Conservation (phyloP, 2,797 vertebrate species). For the Telmatherina bonti region DNA sequence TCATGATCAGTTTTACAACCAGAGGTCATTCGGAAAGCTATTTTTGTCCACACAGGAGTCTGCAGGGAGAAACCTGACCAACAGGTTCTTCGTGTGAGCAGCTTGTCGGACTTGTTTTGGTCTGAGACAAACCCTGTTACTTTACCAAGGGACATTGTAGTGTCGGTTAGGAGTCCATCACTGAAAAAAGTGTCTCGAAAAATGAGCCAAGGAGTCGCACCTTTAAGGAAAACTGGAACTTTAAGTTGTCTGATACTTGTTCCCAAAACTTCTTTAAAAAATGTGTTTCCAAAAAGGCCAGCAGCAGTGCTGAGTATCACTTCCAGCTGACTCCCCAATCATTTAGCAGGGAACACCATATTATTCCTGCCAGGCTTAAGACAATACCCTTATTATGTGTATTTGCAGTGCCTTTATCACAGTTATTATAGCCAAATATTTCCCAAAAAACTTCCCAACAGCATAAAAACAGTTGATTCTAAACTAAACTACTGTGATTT, state of each 20-base stretch:
- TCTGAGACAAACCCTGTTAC: constrained; percentile 29
- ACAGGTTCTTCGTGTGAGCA: constrained; percentile 45
- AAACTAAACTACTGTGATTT: not conserved
- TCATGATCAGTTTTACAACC: not conserved
- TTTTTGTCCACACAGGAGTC: constrained; percentile 29
- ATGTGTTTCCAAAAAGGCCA: not conserved
- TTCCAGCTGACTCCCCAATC: constrained; percentile 24
- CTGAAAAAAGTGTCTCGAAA: not conserved
- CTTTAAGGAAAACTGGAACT: not conserved
- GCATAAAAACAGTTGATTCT: not conserved
- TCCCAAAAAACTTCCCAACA: not conserved
- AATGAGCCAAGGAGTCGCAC: not conserved
- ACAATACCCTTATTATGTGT: not conserved
- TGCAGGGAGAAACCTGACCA: constrained; percentile 56
- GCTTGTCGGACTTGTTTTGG: constrained; percentile 57
- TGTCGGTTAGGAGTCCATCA: not conserved
- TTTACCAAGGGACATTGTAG: constrained; percentile 10
- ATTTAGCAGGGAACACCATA: not conserved
- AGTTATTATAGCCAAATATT: not conserved
- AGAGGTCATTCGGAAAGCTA: constrained; percentile 24
- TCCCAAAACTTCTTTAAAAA: not conserved
- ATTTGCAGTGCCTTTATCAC: not conserved
- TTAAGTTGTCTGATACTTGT: not conserved
- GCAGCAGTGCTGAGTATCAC: not conserved
- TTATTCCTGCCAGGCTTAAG: not conserved